These are phyloP conservation scores for Liparis tanakae DNA, from an alignment of 2,797 vertebrate species.

Conservation along the genomic window DNA sequence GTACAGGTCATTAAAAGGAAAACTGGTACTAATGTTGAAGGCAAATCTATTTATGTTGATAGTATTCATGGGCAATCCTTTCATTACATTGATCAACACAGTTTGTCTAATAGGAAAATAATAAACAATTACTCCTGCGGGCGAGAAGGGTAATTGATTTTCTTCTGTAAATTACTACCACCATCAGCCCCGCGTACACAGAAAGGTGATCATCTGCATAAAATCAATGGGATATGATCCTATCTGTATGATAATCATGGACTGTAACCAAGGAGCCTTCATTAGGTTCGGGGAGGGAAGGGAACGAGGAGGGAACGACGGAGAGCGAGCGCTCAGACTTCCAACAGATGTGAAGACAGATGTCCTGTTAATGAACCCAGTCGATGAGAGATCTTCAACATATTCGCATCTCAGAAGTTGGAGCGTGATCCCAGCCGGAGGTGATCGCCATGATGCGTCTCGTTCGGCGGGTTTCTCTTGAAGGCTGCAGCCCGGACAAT, in stretches of 20 bases:
- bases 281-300: slow-evolving; percentile 49
- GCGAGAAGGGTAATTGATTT: slow-evolving; percentile 96
- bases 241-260: slow-evolving; percentile 91
- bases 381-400: neutral
- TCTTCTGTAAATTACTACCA: slow-evolving; percentile 92
- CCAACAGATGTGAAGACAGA: slow-evolving; percentile 27
- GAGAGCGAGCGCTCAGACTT: slow-evolving; percentile 19
- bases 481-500: neutral
- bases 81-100: slow-evolving; percentile 96
- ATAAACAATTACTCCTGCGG: slow-evolving; percentile 99
- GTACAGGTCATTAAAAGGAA: slow-evolving; percentile 93
- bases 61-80: slow-evolving; percentile 93
- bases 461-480: neutral
- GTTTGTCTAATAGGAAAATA: slow-evolving; percentile 99
- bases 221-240: slow-evolving; percentile 96
- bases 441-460: neutral
- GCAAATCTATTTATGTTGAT: slow-evolving; percentile 97
- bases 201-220: slow-evolving; percentile 98
- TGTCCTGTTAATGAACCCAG: slow-evolving; percentile 21
- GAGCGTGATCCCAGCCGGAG: neutral
- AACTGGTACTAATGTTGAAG: slow-evolving; percentile 89
- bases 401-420: neutral
- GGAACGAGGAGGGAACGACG: slow-evolving; percentile 40
- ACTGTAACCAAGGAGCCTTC: slow-evolving; percentile 71
- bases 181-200: slow-evolving; percentile 90